Base-by-base conservation (phyloP, 2,113 vertebrate species). In the Conger conger region DNA sequence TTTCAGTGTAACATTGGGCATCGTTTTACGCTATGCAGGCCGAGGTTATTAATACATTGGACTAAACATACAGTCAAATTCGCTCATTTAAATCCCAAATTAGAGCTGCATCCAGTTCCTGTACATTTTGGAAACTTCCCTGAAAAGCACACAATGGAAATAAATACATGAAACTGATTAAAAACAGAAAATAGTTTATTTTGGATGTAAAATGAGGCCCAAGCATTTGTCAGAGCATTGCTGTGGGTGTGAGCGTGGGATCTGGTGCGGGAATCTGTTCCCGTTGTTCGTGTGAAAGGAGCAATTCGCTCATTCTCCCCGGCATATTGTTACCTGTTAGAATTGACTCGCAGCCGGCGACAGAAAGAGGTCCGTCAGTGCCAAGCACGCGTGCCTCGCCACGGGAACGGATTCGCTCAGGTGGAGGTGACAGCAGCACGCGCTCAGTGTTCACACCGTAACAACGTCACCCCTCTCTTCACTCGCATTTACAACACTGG, bases 191-290 rank as follows among this genome's bases (percentile, higher is more conserved):
- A 13, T 50, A 42, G 3, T 42, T 42, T 42, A 3, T 9, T 42
- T 42, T 42, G 9, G 40, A 1, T 50, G 45, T 50, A 50, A 50
- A 13, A 50, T 15, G 9, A 50, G 11, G 11, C 45, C 7, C 45
- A 11, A 1, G 45, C 7, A 7, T 50, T 13, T 9, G 45, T 15
- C 11, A 45, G 20, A 2, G 4, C 20, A 63, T 23, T 57, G 33
- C 54, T 18, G 20, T 38, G 35, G 36, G 54, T 82, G 81, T 63
- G 53, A 63, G 33, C 53, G 81, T 82, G 81, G 37, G 81, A 82
- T n/a, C 9, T 0, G 20, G 11, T 23, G 36, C 13, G 8, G 0
- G 15, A 8, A 33, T 42, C 30, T 53, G 1, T 83, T 83, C 30
- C 30, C 73, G 17, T 76, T 8, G 82, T 16, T 36, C 42, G 73